A percentile compares a stretch with the other conserved stretches of the same genome.
phyloP scores from a whole-genome alignment of 1,140 invertebrate genomes.

The Steinernema feltiae region DNA sequence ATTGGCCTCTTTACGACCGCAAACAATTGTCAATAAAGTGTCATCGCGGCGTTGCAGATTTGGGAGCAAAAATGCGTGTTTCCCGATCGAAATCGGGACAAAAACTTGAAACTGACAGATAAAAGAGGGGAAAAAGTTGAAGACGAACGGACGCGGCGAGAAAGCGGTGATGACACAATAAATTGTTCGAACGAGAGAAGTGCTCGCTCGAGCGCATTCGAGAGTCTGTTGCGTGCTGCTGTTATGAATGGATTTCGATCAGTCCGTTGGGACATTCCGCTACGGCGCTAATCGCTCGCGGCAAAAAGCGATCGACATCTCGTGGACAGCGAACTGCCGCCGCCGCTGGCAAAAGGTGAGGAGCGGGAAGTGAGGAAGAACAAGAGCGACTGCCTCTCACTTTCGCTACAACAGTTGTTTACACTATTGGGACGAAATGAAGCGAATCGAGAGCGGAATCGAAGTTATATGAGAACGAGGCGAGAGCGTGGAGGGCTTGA shows the following conservation, averaged over 20 bases:
- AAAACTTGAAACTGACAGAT: too few species aligned
- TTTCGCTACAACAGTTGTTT: constrained; percentile 13
- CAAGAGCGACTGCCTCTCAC: constrained; percentile 14
- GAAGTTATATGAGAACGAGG: neutral
- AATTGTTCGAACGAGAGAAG: neutral
- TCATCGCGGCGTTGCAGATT: too few species aligned
- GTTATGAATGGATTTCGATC: constrained; percentile 1
- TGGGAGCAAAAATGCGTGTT: too few species aligned
- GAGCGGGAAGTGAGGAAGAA: constrained; percentile 1
- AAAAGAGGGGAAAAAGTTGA: too few species aligned
- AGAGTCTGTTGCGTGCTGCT: neutral
- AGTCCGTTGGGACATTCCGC: neutral
- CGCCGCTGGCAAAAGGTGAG: neutral
- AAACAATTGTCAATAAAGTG: too few species aligned
- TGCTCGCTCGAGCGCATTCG: neutral
- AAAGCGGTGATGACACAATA: neutral
- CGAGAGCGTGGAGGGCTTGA: neutral
- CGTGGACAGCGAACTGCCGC: neutral
- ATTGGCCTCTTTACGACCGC: too few species aligned
- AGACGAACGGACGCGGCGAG: too few species aligned
- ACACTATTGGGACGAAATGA: neutral
- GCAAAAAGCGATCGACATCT: neutral
- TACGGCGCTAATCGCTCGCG: neutral
- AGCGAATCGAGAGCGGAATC: neutral
- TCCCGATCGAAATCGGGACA: too few species aligned